Evolutionary conservation across 2,797 vertebrate species (phyloP).

Genomic region (Neosilurus mollespiculum): DNA sequence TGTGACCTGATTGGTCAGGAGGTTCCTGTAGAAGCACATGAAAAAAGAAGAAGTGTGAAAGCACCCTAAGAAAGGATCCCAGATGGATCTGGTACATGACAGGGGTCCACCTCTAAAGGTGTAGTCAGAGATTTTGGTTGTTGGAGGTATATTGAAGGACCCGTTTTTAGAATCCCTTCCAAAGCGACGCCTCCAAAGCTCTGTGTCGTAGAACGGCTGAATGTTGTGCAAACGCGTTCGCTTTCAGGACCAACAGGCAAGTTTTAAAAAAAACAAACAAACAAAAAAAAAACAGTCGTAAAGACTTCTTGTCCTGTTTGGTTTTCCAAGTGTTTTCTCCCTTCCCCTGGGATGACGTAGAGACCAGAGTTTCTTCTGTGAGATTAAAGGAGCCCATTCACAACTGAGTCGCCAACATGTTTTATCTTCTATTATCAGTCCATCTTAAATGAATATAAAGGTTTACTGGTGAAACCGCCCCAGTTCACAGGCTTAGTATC

Average conservation of each 20-base stretch:
- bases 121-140: conserved; percentile 8
- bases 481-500: too few species aligned
- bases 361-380: neutral
- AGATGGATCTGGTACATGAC: neutral
- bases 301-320: neutral
- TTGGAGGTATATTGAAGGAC: neutral
- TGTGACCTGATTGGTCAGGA: neutral
- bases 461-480: too few species aligned
- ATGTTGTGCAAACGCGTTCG: neutral
- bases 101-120: neutral
- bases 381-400: too few species aligned
- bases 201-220: neutral
- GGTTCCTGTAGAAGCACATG: neutral
- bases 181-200: neutral
- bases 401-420: too few species aligned
- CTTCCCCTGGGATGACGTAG: neutral
- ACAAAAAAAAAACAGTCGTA: neutral
- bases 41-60: conserved; percentile 9
- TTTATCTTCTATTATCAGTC: too few species aligned
- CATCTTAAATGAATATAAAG: too few species aligned
- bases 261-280: neutral
- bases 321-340: neutral
- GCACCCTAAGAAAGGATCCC: neutral
- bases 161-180: neutral
- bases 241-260: neutral